phyloP scores from a whole-genome alignment of 2,113 vertebrate genomes.

The Brachionichthys hirsutus region DNA sequence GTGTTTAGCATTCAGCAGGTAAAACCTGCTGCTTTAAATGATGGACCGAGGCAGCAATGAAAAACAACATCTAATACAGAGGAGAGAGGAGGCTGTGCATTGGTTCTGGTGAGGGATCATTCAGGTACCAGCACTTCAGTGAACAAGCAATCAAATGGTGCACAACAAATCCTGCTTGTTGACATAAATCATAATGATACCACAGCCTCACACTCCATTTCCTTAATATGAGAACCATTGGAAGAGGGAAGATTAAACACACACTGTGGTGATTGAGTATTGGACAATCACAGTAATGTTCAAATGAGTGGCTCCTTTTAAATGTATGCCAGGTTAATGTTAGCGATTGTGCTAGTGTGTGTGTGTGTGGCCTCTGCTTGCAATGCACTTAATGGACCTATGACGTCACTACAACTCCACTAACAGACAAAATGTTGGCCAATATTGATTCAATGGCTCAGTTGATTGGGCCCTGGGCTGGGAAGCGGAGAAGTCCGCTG shows the following conservation, averaged over 20 bases:
- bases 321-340: slow-evolving; percentile 5
- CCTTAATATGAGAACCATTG: slow-evolving; percentile 33
- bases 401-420: no score
- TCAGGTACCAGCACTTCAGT: slow-evolving; percentile 54
- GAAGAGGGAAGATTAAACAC: slow-evolving; percentile 35
- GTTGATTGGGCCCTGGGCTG: no score
- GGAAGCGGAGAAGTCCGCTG: no score
- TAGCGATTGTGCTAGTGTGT: not conserved
- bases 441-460: no score
- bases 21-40: slow-evolving; percentile 19
- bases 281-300: not conserved
- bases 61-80: slow-evolving; percentile 20
- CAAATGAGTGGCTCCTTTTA: slow-evolving; percentile 32
- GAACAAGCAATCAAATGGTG: slow-evolving; percentile 59
- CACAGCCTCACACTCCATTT: slow-evolving; percentile 26
- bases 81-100: slow-evolving; percentile 15
- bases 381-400: no score
- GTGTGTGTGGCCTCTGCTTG: not conserved
- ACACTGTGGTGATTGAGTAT: not conserved
- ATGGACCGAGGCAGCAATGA: slow-evolving; percentile 1
- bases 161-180: slow-evolving; percentile 57
- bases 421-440: no score
- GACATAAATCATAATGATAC: slow-evolving; percentile 62
- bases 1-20: slow-evolving; percentile 40
- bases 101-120: slow-evolving; percentile 34